Percentiles rank a stretch among this genome's conserved stretches.
phyloP scores from a whole-genome alignment of 2,888 invertebrate genomes.

The Ennomos quercinarius region DNA sequence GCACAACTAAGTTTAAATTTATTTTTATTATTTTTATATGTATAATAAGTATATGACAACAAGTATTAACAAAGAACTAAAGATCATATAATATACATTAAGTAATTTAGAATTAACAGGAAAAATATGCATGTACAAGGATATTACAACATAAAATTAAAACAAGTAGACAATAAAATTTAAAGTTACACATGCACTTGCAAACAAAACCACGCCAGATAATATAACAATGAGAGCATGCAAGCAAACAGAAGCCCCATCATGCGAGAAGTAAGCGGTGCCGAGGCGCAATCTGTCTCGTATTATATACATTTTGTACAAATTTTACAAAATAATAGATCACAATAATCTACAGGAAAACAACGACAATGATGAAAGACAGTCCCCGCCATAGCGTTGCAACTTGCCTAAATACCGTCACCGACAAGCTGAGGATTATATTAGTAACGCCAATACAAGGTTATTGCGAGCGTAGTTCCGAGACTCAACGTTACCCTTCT shows the following conservation, averaged over 20 bases:
- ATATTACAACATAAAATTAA: slow-evolving; percentile 18
- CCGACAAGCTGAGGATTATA: slow-evolving; percentile 64
- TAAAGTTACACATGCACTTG: slow-evolving; percentile 6
- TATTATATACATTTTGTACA: slow-evolving; percentile 56
- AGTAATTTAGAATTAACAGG: no score
- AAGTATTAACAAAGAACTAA: no score
- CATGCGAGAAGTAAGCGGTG: slow-evolving; percentile 35
- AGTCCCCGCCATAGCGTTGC: slow-evolving; percentile 66
- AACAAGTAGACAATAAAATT: slow-evolving; percentile 20
- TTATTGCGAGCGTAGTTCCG: slow-evolving; percentile 65
- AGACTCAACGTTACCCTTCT: slow-evolving; percentile 78
- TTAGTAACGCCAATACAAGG: slow-evolving; percentile 71
- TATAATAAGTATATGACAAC: no score
- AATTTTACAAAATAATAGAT: slow-evolving; percentile 37
- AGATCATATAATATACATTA: no score
- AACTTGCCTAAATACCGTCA: slow-evolving; percentile 76
- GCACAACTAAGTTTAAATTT: background rate
- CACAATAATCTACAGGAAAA: slow-evolving; percentile 19
- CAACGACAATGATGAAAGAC: slow-evolving; percentile 51
- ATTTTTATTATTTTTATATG: no score
- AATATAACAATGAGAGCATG: slow-evolving; percentile 27
- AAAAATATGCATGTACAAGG: slow-evolving; percentile 3
- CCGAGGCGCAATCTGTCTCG: slow-evolving; percentile 59
- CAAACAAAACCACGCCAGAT: slow-evolving; percentile 25
- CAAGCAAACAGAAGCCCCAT: slow-evolving; percentile 30